Evolutionary conservation across 2,888 invertebrate genomes (phyloP), one percentile per base, ranked within the genome.

Genomic region (Cerceris ruficornis): DNA sequence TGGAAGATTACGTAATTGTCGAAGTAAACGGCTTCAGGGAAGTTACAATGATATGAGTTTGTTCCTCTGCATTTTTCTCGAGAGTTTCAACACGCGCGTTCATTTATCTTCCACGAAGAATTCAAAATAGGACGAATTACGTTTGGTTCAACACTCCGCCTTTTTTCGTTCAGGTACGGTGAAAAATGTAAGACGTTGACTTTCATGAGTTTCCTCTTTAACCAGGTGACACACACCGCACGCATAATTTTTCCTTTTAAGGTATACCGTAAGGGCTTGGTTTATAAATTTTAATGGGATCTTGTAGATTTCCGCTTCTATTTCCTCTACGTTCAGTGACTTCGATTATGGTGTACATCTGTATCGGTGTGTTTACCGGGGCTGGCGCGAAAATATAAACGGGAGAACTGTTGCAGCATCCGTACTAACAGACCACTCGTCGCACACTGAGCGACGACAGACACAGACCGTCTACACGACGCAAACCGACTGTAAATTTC

Each of bases 391-490:
- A 78, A 72, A 72, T 77, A 77, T 54, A 72, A 72, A 49, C 42
- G 49, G 65, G 65, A 60, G 65, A 72, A 72, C 71, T 69, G 77
- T 77, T 66, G 61, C 57, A 46, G 75, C 75, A 69, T 77, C 61
- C 75, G 75, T 75, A 80, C 87, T 83, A 88, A 77, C 81, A 82
- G 83, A 85, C 82, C 85, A 83, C 88, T 88, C 83, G 82, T 82
- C 83, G 85, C 84, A 83, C 80, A 82, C 87, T 86, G 84, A 86
- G 83, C 77, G 86, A 84, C 80, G 87, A 87, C 81, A 79, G 80
- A 80, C 50, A 55, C 81, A 85, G 77, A 77, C 71, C 84, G 79
- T 59, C 46, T 43, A 77, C n/a, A 41, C 39, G 15, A 50, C 39
- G n/a, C 8, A 17, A 55, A 7, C 17, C 67, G 61, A 64, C 66